Evolutionary conservation across 2,113 vertebrate genomes (phyloP).

Genomic region (Pachycephala philippinensis): DNA sequence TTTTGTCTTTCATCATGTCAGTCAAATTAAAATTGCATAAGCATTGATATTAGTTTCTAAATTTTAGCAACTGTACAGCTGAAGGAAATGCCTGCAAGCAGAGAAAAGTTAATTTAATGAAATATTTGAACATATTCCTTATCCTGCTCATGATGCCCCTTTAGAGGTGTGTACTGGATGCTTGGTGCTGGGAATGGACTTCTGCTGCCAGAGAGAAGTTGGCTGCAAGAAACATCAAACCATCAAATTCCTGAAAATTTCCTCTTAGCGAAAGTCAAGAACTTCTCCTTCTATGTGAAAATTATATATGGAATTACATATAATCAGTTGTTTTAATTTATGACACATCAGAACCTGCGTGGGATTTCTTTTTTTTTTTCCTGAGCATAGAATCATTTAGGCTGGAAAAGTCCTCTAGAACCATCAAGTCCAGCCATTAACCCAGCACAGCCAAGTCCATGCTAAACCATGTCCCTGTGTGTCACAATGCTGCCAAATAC

Average conservation of each 20-base stretch:
- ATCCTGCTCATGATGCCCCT: neutral
- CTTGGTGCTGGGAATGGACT: neutral
- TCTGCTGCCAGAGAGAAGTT: neutral
- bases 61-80: neutral
- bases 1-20: neutral
- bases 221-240: neutral
- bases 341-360: neutral
- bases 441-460: neutral
- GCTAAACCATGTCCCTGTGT: neutral
- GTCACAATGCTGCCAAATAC: neutral
- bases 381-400: neutral
- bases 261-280: neutral
- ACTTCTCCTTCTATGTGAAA: neutral
- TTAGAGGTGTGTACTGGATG: neutral
- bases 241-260: neutral
- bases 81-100: neutral
- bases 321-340: neutral
- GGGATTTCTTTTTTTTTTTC: neutral
- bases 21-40: conserved; percentile 4
- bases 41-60: neutral
- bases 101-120: neutral
- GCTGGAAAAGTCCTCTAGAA: neutral
- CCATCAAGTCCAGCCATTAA: neutral
- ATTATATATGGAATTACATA: neutral
- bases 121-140: neutral